Conservation (phyloP, 1,140 invertebrate species). For the Tribolium madens region DNA sequence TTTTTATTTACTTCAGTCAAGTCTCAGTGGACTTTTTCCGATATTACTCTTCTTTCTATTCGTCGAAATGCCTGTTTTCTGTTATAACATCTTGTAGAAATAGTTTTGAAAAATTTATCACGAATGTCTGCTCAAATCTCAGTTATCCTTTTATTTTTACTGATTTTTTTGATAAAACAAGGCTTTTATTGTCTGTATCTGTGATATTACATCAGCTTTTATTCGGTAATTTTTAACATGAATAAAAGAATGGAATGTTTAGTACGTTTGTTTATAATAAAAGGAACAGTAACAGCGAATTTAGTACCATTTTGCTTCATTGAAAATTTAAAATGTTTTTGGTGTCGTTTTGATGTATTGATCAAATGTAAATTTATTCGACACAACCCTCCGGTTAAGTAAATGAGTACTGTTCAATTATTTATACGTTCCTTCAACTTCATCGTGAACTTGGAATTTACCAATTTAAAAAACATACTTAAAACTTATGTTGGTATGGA, state of each 20-base stretch:
- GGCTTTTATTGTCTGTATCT: not conserved
- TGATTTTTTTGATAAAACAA: not conserved
- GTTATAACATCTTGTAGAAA: not conserved
- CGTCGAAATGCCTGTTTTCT: not conserved
- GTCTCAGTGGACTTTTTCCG: conserved; percentile 11
- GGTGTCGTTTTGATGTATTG: conserved; percentile 23
- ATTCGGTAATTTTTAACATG: conserved; percentile 3
- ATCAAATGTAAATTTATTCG: conserved; percentile 25
- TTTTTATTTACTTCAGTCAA: not conserved
- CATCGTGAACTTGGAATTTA: not conserved
- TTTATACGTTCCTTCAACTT: not conserved
- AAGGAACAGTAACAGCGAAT: not conserved
- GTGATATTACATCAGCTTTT: not conserved
- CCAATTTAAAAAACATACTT: not conserved
- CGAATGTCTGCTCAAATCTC: not conserved
- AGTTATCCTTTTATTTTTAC: not conserved
- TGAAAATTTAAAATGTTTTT: conserved; percentile 24
- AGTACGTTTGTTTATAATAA: not conserved
- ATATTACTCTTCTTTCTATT: conserved; percentile 2
- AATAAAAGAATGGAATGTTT: conserved; percentile 3
- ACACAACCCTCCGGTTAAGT: conserved; percentile 18
- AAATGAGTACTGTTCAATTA: conserved; percentile 18
- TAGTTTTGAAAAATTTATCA: not conserved
- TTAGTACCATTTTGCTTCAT: not conserved
- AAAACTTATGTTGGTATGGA: not conserved